phyloP scores from a whole-genome alignment of 2,113 vertebrate genomes.

The Phainopepla nitens region DNA sequence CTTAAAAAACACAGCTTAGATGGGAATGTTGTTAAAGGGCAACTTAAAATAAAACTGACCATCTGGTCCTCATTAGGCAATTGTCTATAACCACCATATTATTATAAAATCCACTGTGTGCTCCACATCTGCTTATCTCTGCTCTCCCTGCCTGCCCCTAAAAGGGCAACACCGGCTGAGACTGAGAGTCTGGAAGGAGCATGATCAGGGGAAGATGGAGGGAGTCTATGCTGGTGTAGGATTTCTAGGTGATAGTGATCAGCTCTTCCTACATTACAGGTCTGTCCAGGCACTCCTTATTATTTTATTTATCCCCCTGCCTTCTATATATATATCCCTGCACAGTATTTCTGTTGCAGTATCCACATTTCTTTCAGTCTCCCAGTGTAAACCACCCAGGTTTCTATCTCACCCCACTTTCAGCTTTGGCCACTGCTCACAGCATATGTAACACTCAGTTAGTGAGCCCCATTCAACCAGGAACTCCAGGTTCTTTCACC shows the following conservation, averaged over 20 bases:
- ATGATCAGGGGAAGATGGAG: neutral
- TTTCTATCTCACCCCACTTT: neutral
- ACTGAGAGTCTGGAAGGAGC: neutral
- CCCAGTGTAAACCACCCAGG: neutral
- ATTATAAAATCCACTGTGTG: slow-evolving; percentile 61
- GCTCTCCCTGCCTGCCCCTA: slow-evolving; percentile 18
- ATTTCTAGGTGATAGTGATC: neutral
- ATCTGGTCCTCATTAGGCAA: slow-evolving; percentile 68
- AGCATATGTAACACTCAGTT: neutral
- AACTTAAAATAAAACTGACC: slow-evolving; percentile 66
- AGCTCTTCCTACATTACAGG: neutral
- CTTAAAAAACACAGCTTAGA: slow-evolving; percentile 58
- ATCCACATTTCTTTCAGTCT: neutral
- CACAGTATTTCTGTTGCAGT: neutral
- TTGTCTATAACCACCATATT: slow-evolving; percentile 63
- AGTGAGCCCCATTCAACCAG: neutral
- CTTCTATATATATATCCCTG: neutral
- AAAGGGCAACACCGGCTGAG: neutral
- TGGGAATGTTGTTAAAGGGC: slow-evolving; percentile 63
- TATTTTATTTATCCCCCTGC: neutral
- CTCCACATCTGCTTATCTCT: slow-evolving; percentile 66
- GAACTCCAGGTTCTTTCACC: neutral
- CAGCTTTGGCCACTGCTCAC: neutral
- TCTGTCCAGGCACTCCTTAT: neutral
- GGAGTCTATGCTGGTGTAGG: neutral